Conservation (phyloP, 2,113 vertebrate genomes). For the Macquaria australasica region DNA sequence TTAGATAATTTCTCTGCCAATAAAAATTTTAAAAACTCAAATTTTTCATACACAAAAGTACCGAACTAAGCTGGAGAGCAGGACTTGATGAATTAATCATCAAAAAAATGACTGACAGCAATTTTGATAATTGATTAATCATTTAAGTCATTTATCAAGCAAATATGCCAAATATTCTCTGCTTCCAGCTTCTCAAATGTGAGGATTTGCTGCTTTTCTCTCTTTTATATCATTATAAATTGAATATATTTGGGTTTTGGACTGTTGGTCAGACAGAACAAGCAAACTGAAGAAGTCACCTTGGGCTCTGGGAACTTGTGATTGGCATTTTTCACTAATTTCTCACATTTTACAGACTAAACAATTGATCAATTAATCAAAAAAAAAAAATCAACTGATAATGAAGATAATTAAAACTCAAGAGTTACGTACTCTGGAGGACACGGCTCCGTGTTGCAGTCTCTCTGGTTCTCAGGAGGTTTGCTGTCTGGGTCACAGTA, state of each 20-base stretch:
- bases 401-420: not conserved
- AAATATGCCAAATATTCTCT: not conserved
- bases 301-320: not conserved
- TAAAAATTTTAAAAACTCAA: not conserved
- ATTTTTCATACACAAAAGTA: not conserved
- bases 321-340: not conserved
- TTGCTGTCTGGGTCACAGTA: slow-evolving; percentile 97
- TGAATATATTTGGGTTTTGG: not conserved
- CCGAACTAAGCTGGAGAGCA: not conserved
- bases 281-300: not conserved
- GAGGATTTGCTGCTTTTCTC: not conserved
- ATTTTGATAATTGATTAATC: not conserved
- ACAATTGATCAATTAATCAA: not conserved
- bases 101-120: not conserved
- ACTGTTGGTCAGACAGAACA: not conserved
- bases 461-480: slow-evolving; percentile 94
- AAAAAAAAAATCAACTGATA: not conserved
- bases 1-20: not conserved
- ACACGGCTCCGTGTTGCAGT: slow-evolving; percentile 96
- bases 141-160: not conserved
- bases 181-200: not conserved
- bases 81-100: not conserved
- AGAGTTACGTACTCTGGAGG: slow-evolving; percentile 95
- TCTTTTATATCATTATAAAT: not conserved
- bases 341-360: not conserved